Conservation (phyloP, 2,797 vertebrate species). For the Stomatorhinus walkeri region DNA sequence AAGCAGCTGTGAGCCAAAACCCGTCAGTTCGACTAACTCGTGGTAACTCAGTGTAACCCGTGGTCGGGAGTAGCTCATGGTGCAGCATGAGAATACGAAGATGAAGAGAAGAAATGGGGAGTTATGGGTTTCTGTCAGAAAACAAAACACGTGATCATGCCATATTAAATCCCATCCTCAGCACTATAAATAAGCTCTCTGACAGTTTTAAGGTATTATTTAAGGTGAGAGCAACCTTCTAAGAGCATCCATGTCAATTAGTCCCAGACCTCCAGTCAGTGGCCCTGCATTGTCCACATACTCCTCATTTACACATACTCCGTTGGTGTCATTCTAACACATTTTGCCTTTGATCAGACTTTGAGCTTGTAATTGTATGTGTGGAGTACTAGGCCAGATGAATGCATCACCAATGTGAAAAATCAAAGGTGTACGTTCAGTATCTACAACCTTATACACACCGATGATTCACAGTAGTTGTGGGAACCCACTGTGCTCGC, state of each 20-base stretch:
- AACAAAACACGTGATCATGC: not conserved
- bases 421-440: not conserved
- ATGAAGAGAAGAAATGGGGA: not conserved
- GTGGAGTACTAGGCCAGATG: not conserved
- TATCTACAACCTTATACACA: not conserved
- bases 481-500: not conserved
- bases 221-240: not conserved
- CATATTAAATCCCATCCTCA: not conserved
- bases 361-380: not conserved
- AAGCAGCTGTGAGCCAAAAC: not conserved
- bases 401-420: not conserved
- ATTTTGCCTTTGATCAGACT: not conserved
- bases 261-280: not conserved
- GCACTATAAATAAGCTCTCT: not conserved
- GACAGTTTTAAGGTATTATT: not conserved
- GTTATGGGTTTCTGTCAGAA: not conserved
- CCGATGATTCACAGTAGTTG: not conserved
- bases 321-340: not conserved
- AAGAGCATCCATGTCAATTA: not conserved
- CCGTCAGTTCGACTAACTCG: not conserved
- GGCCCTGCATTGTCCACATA: not conserved
- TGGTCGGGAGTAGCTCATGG: not conserved
- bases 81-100: not conserved
- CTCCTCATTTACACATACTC: not conserved
- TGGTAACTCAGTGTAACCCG: not conserved